Base-by-base conservation (phyloP, 2,113 vertebrate genomes). In the Furnarius figulus region DNA sequence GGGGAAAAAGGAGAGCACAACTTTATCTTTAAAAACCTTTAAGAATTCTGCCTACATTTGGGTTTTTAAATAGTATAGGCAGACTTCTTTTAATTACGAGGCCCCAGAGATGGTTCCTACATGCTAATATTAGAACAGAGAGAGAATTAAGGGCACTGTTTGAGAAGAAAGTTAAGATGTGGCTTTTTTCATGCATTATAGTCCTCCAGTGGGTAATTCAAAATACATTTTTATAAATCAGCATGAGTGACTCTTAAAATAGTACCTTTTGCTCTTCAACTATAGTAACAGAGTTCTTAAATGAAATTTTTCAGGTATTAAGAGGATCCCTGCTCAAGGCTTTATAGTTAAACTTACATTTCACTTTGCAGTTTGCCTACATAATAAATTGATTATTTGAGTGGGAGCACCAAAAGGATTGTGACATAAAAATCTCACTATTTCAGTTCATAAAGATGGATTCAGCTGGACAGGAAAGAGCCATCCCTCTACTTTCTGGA, bases 91-190 rank as follows among this genome's bases (percentile, higher is more conserved):
- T 84, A 91, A 86, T 92, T 80, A 83, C 35, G 61, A 50, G 33
- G 44, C n/a, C 39, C 68, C 47, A 74, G 83, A 92, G 52, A 72
- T 53, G 19, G 35, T 55, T 95, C 65, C 47, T 42, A 40, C 59
- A 33, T 42, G n/a, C 71, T 94, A 91, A 95, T 94, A 96, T 94
- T 77, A 90, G 78, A 96, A 90, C 19, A 93, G 68, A 90, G 66
- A 83, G 58, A 81, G 49, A 42, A 89, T 85, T 87, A 89, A 89
- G 65, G 49, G 59, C 46, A 44, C 7, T 52, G 44, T 52, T 56
- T 61, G 28, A 79, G 85, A 91, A 91, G 56, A 87, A 88, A 74
- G 68, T 87, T 39, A 75, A 82, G 62, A 65, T 8, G 27, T 6
- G 12, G 15, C 47, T 50, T 88, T 93, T 92, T 90, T 91, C 35